phyloP scores from a whole-genome alignment of 2,888 invertebrate species.

The Eulithis testata region DNA sequence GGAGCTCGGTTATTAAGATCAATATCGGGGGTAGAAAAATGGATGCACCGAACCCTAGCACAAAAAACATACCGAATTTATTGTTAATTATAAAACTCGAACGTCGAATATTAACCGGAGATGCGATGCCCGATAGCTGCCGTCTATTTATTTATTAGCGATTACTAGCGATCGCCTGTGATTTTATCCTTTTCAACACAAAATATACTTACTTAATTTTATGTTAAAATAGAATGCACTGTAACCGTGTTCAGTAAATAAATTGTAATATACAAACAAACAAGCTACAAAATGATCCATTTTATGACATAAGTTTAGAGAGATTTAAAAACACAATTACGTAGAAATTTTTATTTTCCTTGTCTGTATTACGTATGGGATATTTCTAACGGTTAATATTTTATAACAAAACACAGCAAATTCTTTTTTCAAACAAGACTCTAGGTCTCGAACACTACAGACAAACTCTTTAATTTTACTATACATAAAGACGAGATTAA shows the following conservation, averaged over 20 bases:
- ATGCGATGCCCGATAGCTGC: constrained; percentile 75
- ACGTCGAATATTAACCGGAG: constrained; percentile 79
- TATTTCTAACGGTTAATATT: no score
- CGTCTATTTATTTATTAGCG: constrained; percentile 81
- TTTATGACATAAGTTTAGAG: no score
- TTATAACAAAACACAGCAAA: no score
- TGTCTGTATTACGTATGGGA: no score
- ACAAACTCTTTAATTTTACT: constrained; percentile 11
- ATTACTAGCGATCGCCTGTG: constrained; percentile 29
- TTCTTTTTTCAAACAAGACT: no score
- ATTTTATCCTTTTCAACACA: constrained; percentile 10
- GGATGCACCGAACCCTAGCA: constrained; percentile 65
- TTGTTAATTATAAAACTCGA: constrained; percentile 84
- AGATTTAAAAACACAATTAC: no score
- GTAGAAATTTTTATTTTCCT: no score
- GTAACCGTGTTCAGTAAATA: no score
- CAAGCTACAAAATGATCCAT: no score
- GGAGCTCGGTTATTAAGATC: constrained; percentile 73
- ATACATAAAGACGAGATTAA: constrained; percentile 57
- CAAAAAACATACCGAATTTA: constrained; percentile 83
- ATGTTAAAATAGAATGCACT: background rate
- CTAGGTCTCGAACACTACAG: background rate
- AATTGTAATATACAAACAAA: no score
- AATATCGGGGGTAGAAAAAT: constrained; percentile 76
- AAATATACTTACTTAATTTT: background rate